A percentile compares a stretch with the other conserved stretches of the same genome.
Conservation (phyloP, 2,888 invertebrate genomes). For the Lithophane leautieri region DNA sequence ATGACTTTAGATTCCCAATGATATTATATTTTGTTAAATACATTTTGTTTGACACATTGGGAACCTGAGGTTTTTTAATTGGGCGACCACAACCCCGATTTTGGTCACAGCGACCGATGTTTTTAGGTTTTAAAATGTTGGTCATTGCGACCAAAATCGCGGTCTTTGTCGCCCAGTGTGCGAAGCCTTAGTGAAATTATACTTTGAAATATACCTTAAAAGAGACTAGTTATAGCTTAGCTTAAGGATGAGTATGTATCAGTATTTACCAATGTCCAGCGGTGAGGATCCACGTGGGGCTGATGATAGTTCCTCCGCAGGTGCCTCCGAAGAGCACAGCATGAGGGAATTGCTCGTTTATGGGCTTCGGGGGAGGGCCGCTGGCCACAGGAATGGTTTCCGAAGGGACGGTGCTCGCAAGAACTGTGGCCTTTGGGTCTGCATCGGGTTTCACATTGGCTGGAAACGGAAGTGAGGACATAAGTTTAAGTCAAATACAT, state of each 20-base stretch:
- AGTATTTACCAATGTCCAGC: constrained; percentile 84
- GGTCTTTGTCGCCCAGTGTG: not conserved
- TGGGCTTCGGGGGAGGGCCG: constrained; percentile 55
- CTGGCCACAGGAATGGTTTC: not conserved
- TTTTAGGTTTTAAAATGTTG: not conserved
- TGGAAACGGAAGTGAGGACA: constrained; percentile 31
- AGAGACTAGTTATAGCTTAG: not conserved
- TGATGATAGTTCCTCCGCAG: constrained; percentile 86
- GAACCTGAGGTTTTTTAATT: not conserved
- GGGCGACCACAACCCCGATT: not conserved
- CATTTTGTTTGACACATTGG: not conserved
- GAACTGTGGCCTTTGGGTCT: not conserved
- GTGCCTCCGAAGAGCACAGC: constrained; percentile 85
- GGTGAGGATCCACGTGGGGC: constrained; percentile 82
- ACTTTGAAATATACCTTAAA: not conserved
- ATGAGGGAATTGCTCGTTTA: constrained; percentile 78
- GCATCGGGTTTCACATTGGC: constrained; percentile 52
- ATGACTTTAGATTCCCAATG: not conserved
- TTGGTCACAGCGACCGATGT: not conserved
- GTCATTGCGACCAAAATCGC: not conserved
- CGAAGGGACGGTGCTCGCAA: not conserved
- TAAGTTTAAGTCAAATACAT: not conserved
- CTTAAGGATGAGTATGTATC: not conserved
- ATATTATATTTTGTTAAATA: not conserved
- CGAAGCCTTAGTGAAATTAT: not conserved